Conservation (phyloP, 2,113 vertebrate species). For the Syngnathoides biaculeatus region DNA sequence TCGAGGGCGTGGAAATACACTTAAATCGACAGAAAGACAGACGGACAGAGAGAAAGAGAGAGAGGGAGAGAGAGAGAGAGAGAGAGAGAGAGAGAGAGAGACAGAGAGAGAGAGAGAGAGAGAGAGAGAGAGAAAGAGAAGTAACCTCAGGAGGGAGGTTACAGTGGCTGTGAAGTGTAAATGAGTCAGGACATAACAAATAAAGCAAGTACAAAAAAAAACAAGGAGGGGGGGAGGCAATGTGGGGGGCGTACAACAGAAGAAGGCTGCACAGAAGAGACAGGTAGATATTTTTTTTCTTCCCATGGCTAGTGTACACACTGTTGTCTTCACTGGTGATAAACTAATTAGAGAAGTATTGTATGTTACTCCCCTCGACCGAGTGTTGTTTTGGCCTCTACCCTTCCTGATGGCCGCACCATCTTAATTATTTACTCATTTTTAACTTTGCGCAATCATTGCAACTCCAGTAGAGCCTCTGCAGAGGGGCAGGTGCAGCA, state of each 20-base stretch:
- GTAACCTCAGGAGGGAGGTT: conserved; percentile 21
- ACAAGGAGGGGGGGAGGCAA: neutral
- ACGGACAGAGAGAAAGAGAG: neutral
- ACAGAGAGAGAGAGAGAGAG: neutral
- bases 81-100: neutral
- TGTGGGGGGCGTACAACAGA: neutral
- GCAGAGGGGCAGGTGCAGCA: conserved; percentile 31
- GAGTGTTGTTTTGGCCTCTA: conserved; percentile 13
- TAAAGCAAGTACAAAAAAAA: conserved; percentile 30
- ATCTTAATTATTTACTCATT: conserved; percentile 15
- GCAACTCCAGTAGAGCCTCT: conserved; percentile 22
- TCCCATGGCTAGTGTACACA: conserved; percentile 4
- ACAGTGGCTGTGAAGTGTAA: conserved; percentile 19
- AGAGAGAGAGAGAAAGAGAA: neutral
- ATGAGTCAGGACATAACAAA: conserved; percentile 40
- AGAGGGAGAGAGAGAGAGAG: neutral
- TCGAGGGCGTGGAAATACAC: conserved; percentile 10
- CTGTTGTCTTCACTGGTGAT: conserved; percentile 17
- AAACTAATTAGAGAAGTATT: conserved; percentile 14
- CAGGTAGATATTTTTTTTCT: conserved; percentile 4
- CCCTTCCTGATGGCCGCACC: conserved; percentile 14
- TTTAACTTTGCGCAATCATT: conserved; percentile 22
- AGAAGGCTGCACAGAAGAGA: neutral
- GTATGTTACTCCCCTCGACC: conserved; percentile 4
- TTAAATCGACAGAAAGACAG: conserved; percentile 15